Evolutionary conservation across 2,888 invertebrate genomes (phyloP), one percentile per base, ranked within the genome.

Genomic region (Drosophila robusta): DNA sequence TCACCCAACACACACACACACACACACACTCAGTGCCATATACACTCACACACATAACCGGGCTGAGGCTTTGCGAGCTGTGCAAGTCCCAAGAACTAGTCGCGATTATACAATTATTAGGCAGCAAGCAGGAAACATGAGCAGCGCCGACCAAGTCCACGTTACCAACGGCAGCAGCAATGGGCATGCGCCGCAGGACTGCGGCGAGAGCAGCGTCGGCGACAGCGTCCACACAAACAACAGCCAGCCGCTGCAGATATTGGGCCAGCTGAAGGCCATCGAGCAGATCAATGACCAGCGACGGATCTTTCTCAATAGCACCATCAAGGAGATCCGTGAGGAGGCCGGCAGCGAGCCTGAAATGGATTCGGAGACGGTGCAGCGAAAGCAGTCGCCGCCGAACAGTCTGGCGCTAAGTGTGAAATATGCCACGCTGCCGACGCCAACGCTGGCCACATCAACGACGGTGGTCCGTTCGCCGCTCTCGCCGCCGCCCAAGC

Each of bases 261-360:
- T 90, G 49, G 74, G 81, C 0, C 90, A 90, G 51, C 58, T 90
- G 14, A 89, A 80, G 51, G 86, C 72, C 66, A 85, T 90, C 52
- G 90, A 90, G 63, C 88, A 87, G 58, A 80, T 90, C 49, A 90
- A 86, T 60, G 90, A 90, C 44, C 89, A 90, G 62, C 89, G 90
- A 5, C 79, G 87, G 8, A 63, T 86, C 18, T 90, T 90, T 44
- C 71, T 90, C 1, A 80, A 80, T 29, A 85, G 82, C 57, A 85
- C 89, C 34, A 81, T 90, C 12, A 80, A 69, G 34, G 89, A 89
- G 63, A 68, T 76, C 47, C 52, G 64, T 34, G 62, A 69, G 45
- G 78, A 72, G 47, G 39, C 9, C 24, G 39, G 39, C 32, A 65
- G 26, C 18, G 42, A 63, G 9, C 7, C 8, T 8, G 36, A 11